phyloP scores from a whole-genome alignment of 2,113 vertebrate genomes.

The Ia io region DNA sequence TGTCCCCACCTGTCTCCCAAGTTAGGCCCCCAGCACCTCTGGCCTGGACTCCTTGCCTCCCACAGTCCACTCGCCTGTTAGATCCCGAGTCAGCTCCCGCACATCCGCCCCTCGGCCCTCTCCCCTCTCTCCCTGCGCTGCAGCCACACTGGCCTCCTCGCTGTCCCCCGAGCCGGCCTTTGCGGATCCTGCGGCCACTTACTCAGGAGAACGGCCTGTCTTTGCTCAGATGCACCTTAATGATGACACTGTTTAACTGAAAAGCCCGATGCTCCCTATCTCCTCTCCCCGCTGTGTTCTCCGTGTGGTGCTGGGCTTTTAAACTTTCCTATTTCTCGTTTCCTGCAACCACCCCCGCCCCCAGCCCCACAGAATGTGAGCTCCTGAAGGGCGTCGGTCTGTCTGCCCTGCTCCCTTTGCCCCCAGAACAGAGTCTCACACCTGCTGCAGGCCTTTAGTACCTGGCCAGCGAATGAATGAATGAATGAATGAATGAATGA shows the following conservation, averaged over 20 bases:
- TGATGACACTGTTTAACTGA: neutral
- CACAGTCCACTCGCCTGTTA: neutral
- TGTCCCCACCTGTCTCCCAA: neutral
- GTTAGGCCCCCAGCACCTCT: neutral
- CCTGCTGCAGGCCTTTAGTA: rapidly evolving
- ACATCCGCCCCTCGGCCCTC: neutral
- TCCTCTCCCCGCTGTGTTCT: neutral
- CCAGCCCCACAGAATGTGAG: neutral
- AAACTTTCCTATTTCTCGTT: neutral
- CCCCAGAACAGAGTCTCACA: neutral
- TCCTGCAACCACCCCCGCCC: neutral
- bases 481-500: neutral
- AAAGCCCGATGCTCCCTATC: rapidly evolving
- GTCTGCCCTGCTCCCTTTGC: neutral
- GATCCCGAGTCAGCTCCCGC: neutral
- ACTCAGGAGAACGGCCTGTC: too few relatives aligned
- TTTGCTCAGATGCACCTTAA: neutral
- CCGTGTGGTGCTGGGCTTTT: neutral
- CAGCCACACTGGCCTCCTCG: neutral
- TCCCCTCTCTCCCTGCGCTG: too few relatives aligned
- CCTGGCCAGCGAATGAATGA: too few relatives aligned
- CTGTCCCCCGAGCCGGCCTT: neutral
- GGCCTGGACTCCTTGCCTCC: neutral
- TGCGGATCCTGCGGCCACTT: neutral
- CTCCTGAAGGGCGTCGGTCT: neutral